Percentiles rank a stretch among this genome's conserved stretches.
Evolutionary conservation across 2,888 invertebrate species (phyloP).

Genomic region (Amiota mariae): DNA sequence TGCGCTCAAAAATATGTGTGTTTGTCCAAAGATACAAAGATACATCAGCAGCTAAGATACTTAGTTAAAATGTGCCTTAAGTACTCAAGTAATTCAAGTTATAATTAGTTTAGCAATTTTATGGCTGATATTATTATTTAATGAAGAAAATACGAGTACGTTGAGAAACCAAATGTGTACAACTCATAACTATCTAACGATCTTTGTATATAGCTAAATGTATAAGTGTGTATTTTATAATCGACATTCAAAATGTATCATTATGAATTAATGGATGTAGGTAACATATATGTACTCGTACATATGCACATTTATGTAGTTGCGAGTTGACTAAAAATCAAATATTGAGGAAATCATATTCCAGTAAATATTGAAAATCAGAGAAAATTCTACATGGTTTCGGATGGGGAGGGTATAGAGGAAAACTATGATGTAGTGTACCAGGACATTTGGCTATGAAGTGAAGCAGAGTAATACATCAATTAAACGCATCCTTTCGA

Average conservation of each 20-base stretch:
- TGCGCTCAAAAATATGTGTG: not conserved
- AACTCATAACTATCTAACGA: not conserved
- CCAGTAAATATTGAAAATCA: not conserved
- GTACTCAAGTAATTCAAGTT: not conserved
- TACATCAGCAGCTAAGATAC: no score
- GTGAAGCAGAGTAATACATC: slow-evolving; percentile 52
- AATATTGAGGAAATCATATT: slow-evolving; percentile 25
- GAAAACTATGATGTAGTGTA: not conserved
- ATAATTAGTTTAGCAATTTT: slow-evolving; percentile 23
- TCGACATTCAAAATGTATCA: slow-evolving; percentile 10
- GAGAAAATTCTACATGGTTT: not conserved
- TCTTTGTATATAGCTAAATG: not conserved
- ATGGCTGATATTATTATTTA: slow-evolving; percentile 8
- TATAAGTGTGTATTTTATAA: not conserved
- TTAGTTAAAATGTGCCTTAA: no score
- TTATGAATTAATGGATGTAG: no score
- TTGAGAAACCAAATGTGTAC: not conserved
- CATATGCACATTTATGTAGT: no score
- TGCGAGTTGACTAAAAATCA: not conserved
- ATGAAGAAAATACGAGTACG: slow-evolving; percentile 1
- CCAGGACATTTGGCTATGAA: not conserved
- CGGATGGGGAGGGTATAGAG: not conserved
- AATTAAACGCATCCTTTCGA: slow-evolving; percentile 58
- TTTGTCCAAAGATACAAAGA: no score
- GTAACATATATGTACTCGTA: no score